phyloP scores from a whole-genome alignment of 1,140 invertebrate species.

The Tetramorium simillimum region DNA sequence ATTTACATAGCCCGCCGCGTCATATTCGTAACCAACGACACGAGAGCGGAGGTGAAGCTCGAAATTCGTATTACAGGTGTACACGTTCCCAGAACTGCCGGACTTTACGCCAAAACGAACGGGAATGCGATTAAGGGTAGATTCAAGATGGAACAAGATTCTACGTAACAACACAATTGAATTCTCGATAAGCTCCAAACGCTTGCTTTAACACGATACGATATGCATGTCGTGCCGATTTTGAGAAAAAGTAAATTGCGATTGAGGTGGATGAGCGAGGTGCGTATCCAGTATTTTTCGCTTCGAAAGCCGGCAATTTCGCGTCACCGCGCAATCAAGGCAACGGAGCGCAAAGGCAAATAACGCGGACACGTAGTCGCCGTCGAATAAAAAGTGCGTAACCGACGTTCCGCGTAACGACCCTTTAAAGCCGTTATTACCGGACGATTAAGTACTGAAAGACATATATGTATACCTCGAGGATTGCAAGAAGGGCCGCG shows the following conservation, averaged over 20 bases:
- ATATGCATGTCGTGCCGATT: neutral
- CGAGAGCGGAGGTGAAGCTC: slow-evolving; percentile 43
- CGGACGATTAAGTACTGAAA: slow-evolving; percentile 53
- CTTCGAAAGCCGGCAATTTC: slow-evolving; percentile 28
- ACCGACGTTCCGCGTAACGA: slow-evolving; percentile 55
- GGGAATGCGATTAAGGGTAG: slow-evolving; percentile 49
- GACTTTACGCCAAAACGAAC: neutral
- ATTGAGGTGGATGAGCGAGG: neutral
- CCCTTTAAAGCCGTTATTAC: slow-evolving; percentile 55
- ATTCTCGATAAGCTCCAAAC: neutral
- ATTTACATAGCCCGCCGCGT: slow-evolving; percentile 26
- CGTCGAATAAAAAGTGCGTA: slow-evolving; percentile 50
- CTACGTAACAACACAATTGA: neutral
- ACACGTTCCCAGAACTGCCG: slow-evolving; percentile 21
- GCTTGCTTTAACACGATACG: neutral
- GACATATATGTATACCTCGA: slow-evolving; percentile 1
- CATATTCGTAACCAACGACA: slow-evolving; percentile 38
- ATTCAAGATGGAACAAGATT: slow-evolving; percentile 44
- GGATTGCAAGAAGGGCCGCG: neutral
- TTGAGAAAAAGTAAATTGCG: neutral
- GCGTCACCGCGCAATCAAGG: slow-evolving; percentile 44
- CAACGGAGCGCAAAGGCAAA: slow-evolving; percentile 52
- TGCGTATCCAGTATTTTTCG: neutral
- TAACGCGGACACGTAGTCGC: slow-evolving; percentile 24
- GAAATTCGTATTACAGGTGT: slow-evolving; percentile 41